Conservation (phyloP, 2,888 invertebrate species). For the Agapostemon virescens region DNA sequence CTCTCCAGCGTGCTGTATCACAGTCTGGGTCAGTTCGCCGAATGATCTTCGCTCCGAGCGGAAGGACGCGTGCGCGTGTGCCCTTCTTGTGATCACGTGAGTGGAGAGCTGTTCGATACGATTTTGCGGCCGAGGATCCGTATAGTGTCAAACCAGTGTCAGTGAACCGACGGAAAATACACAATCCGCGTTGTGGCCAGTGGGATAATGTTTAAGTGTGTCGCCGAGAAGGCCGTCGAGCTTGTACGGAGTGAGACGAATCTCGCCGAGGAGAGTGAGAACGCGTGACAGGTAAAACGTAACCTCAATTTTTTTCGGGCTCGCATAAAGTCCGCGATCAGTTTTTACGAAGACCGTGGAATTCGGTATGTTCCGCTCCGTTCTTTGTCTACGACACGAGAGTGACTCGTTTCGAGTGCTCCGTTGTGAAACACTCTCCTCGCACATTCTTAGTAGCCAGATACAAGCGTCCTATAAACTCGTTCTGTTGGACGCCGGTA, state of each 20-base stretch:
- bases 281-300: slow-evolving; percentile 68
- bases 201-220: slow-evolving; percentile 64
- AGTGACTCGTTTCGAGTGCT: neutral
- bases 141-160: slow-evolving; percentile 36
- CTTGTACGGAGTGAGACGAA: slow-evolving; percentile 59
- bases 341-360: neutral
- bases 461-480: slow-evolving; percentile 22
- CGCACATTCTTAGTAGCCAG: slow-evolving; percentile 2
- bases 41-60: slow-evolving; percentile 58
- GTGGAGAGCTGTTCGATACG: slow-evolving; percentile 59
- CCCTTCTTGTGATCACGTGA: slow-evolving; percentile 63
- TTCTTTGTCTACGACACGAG: neutral
- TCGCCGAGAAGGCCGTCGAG: slow-evolving; percentile 53
- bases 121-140: slow-evolving; percentile 42
- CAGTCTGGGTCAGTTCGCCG: slow-evolving; percentile 68
- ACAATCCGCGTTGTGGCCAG: slow-evolving; percentile 16
- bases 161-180: slow-evolving; percentile 33
- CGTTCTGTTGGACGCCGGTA: slow-evolving; percentile 27
- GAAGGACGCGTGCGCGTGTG: slow-evolving; percentile 66
- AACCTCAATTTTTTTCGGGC: slow-evolving; percentile 43
- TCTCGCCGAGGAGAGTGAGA: slow-evolving; percentile 49
- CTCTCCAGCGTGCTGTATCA: slow-evolving; percentile 63
- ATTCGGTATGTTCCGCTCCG: too few species aligned
- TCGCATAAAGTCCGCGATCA: neutral
- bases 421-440: neutral